Evolutionary conservation across 2,113 vertebrate genomes (phyloP), one percentile per base, ranked within the genome.

Genomic region (Python bivittatus): DNA sequence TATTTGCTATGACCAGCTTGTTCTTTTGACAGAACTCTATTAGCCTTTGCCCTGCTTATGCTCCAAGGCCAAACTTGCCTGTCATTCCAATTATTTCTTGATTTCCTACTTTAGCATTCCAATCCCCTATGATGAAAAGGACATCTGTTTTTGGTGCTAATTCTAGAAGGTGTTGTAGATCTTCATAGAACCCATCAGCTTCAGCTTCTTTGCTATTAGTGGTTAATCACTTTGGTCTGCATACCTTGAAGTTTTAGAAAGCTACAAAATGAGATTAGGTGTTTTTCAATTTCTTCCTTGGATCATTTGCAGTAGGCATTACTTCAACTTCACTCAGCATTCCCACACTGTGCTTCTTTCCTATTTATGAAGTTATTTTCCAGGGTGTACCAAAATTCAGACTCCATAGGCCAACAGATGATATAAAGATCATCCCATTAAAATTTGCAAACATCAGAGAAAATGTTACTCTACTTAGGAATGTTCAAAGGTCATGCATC

Each of bases 191-290:
- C n/a, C n/a, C n/a, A n/a, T n/a, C n/a, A n/a, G n/a, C n/a, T n/a
- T n/a, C n/a, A n/a, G n/a, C n/a, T n/a, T n/a, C n/a, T n/a, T n/a
- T n/a, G n/a, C n/a, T n/a, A n/a, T n/a, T n/a, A n/a, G n/a, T n/a
- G n/a, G n/a, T n/a, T 94, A 96, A 94, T 95, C 93, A 88, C 57
- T 94, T 79, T 97, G 58, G 83, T 91, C 95, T 94, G 94, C 88
- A 96, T 88, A 94, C 91, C n/a, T 89, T 33, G 56, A 58, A 17
- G 27, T 27, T 20, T 57, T 58, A 93, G 93, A 94, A 6, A 11
- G 52, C 23, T 94, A 92, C 2, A 0, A 90, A 13, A 57, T 84
- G 79, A 86, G n/a, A 86, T 33, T 84, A 52, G 29, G 92, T 48
- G 88, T 29, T 89, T 88, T 33, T 33, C 86, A 92, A 94, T 90